Percentiles rank a stretch among this genome's conserved stretches.
Evolutionary conservation across 2,888 invertebrate species (phyloP).

Genomic region (Malacosoma neustria): DNA sequence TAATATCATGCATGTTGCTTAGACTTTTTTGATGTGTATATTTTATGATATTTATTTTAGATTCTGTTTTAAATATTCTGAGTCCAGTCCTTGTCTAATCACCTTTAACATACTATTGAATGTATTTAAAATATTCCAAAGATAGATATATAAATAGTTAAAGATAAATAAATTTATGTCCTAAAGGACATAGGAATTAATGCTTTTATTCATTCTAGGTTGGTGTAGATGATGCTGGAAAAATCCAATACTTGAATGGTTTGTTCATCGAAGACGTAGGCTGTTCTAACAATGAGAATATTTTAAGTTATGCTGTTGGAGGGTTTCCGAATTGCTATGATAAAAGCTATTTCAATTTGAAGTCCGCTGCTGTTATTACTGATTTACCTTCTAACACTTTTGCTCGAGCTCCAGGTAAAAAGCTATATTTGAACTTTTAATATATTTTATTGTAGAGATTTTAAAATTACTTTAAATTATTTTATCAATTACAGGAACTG

Average conservation of each 20-base stretch:
- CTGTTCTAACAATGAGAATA: slow-evolving; percentile 61
- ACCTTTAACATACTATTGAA: too few species aligned
- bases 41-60: too few species aligned
- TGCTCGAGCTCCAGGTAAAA: slow-evolving; percentile 79
- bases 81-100: too few species aligned
- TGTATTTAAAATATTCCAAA: too few species aligned
- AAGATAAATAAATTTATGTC: too few species aligned
- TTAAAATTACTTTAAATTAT: not conserved
- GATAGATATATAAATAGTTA: too few species aligned
- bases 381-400: slow-evolving; percentile 80
- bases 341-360: slow-evolving; percentile 63
- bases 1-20: too few species aligned
- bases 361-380: slow-evolving; percentile 64
- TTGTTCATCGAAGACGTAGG: slow-evolving; percentile 66
- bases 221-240: slow-evolving; percentile 77
- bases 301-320: slow-evolving; percentile 30
- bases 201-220: slow-evolving; percentile 57
- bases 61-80: too few species aligned
- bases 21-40: too few species aligned
- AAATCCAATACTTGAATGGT: slow-evolving; percentile 77
- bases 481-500: slow-evolving; percentile 43
- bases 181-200: too few species aligned
- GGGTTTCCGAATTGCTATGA: slow-evolving; percentile 75
- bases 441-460: not conserved
- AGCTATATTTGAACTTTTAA: not conserved